phyloP scores from a whole-genome alignment of 2,888 invertebrate species.

The Phaedon cochleariae region DNA sequence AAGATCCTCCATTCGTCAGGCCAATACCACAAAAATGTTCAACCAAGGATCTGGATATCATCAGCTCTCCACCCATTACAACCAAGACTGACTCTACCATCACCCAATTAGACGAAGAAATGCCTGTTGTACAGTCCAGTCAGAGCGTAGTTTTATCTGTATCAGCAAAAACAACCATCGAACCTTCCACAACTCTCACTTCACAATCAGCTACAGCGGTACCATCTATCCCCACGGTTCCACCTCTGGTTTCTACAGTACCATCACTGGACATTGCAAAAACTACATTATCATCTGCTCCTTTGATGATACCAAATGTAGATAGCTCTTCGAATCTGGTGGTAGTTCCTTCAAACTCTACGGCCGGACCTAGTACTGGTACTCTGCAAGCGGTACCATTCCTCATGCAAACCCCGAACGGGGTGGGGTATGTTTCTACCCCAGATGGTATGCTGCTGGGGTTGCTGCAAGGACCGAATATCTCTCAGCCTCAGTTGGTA shows the following conservation, averaged over 20 bases:
- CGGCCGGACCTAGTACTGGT: neutral
- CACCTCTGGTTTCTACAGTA: neutral
- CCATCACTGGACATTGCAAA: no score
- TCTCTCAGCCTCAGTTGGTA: constrained; percentile 41
- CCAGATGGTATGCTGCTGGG: constrained; percentile 47
- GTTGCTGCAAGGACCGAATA: constrained; percentile 40
- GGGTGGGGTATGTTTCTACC: constrained; percentile 44
- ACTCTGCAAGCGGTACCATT: constrained; percentile 44
- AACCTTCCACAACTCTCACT: no score
- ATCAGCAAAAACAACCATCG: no score
- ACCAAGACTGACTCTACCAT: neutral
- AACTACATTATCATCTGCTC: constrained; percentile 12
- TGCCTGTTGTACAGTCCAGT: neutral
- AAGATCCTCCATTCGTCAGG: neutral
- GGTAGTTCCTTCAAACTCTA: neutral
- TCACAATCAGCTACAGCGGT: no score
- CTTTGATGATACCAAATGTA: neutral
- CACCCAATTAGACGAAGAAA: neutral
- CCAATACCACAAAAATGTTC: neutral
- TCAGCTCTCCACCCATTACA: neutral
- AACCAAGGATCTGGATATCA: neutral
- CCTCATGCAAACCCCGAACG: constrained; percentile 41
- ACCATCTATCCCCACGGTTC: no score
- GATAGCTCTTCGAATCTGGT: constrained; percentile 13
- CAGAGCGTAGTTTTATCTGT: no score